Base-by-base conservation (phyloP, 2,888 invertebrate genomes). In the Achlya flavicornis region DNA sequence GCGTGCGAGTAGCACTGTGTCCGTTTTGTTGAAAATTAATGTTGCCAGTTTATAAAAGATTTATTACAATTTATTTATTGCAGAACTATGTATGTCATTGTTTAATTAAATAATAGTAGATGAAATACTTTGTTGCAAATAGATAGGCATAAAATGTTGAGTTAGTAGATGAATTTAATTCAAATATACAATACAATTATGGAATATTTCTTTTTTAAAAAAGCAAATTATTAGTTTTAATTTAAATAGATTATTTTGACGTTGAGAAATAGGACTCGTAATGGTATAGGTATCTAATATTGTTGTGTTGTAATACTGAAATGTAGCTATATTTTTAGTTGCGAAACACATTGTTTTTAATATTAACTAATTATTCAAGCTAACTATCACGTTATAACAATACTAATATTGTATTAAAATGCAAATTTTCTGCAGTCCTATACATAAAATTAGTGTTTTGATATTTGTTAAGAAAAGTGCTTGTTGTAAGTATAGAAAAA, bases 1-100 rank as follows among this genome's bases (percentile, higher is more conserved):
- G 81, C 68, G 81, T 79, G 83, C 77, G 87, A 83, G 87, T 88
- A 85, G 88, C 89, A 90, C 89, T 86, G 67, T 7, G 53, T 19
- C 53, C 53, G 53, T 53, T 53, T 74, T 75, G 70, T 75, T 65
- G 78, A 76, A 73, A 70, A 76, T 78, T 66, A 53, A 68, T 82
- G 80, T 84, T 84, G 80, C 79, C 72, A 79, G 71, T 77, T 79
- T 66, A 75, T 70, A 79, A 46, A 74, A 77, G 75, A 64, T 74
- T 72, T 72, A 74, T 61, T 68, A 41, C 53, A 67, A 48, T 66
- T 62, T 70, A 74, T 72, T 73, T 70, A 76, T 69, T 73, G 69
- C 66, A 69, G 74, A 48, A 53, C 35, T 38, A 57, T 57, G 19
- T 60, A 26, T 26, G 26, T 53, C 10, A 53, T 53, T 53, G 19